A percentile compares a stretch with the other conserved stretches of the same genome.
These are phyloP conservation scores for Bicyclus anynana DNA, from an alignment of 1,140 invertebrate genomes.

Conservation along the genomic window DNA sequence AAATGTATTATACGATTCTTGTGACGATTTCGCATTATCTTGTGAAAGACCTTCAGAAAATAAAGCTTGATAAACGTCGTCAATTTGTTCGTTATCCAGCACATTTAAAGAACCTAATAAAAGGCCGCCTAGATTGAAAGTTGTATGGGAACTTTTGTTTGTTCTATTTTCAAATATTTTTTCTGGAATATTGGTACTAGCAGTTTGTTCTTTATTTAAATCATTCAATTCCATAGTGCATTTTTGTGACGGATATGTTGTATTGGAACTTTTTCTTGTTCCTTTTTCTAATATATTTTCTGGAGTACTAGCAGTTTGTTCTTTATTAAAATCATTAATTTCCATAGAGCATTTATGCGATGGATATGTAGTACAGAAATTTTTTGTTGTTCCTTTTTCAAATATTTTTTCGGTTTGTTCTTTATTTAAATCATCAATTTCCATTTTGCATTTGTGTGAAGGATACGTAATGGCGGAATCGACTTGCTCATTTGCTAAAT, in stretches of 20 bases:
- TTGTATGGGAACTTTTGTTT: background rate
- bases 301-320: background rate
- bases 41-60: constrained; percentile 9
- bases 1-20: constrained; percentile 20
- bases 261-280: background rate
- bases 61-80: background rate
- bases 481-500: too few relatives aligned
- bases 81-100: background rate
- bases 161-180: background rate
- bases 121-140: background rate
- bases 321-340: background rate
- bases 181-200: background rate
- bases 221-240: background rate
- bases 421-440: background rate
- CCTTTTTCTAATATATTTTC: background rate
- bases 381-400: background rate
- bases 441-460: background rate
- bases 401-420: background rate
- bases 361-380: background rate
- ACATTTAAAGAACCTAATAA: constrained; percentile 10
- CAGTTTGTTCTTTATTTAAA: background rate
- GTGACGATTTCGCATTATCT: constrained; percentile 16
- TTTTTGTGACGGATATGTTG: too few relatives aligned
- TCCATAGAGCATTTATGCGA: too few relatives aligned
- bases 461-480: background rate